These are phyloP conservation scores for Drosophila novamexicana DNA, from an alignment of 1,140 invertebrate species.

Conservation along the genomic window DNA sequence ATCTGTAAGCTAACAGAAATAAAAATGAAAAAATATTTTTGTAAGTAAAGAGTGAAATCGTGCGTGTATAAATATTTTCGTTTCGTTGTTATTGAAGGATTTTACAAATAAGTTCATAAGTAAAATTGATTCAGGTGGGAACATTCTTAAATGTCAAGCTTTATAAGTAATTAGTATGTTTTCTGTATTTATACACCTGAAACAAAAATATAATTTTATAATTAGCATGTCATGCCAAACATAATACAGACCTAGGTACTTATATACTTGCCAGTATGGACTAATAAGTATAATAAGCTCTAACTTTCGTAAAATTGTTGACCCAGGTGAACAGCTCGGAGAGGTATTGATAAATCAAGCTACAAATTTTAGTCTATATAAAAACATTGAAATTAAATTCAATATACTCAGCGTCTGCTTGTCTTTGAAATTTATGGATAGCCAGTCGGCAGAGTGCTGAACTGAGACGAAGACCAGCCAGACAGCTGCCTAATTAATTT, in stretches of 20 bases:
- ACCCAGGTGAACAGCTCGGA: neutral
- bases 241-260: neutral
- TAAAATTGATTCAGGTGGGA: too few relatives aligned
- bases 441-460: neutral
- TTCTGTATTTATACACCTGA: neutral
- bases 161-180: too few relatives aligned
- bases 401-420: neutral
- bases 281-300: neutral
- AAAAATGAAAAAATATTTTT: too few relatives aligned
- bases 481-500: conserved; percentile 70
- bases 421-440: conserved; percentile 25
- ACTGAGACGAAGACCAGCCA: conserved; percentile 18
- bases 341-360: conserved; percentile 6
- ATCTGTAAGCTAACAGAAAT: too few relatives aligned
- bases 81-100: too few relatives aligned
- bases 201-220: neutral
- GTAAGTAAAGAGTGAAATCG: too few relatives aligned
- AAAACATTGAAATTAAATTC: conserved; percentile 23
- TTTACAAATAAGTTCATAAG: too few relatives aligned
- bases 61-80: too few relatives aligned
- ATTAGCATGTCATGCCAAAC: neutral
- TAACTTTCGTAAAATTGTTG: neutral
- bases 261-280: neutral
- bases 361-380: conserved; percentile 10
- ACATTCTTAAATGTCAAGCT: too few relatives aligned